Conservation (phyloP, 2,888 invertebrate species). For the Allygus modestus region DNA sequence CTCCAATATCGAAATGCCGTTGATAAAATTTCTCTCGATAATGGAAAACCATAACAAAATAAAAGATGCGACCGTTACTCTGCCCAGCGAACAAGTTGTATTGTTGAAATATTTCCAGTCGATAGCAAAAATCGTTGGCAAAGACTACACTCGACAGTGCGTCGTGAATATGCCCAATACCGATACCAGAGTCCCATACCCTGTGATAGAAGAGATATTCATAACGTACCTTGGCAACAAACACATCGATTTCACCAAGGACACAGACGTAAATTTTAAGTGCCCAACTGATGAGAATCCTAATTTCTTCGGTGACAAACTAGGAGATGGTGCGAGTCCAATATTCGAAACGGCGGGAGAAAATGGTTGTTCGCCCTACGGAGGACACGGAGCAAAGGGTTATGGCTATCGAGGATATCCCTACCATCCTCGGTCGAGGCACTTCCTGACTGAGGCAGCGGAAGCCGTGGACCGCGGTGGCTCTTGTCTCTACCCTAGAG, state of each 20-base stretch:
- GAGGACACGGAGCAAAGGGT: background rate
- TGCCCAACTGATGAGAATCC: background rate
- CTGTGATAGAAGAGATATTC: background rate
- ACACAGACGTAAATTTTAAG: conserved; percentile 2
- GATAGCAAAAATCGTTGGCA: background rate
- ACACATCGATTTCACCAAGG: background rate
- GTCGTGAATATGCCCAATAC: conserved; percentile 14
- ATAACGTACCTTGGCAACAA: background rate
- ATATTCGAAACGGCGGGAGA: background rate
- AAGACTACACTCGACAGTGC: conserved; percentile 15
- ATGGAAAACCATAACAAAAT: background rate
- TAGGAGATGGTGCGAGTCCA: background rate
- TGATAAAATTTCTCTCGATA: background rate
- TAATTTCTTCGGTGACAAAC: background rate
- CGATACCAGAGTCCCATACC: background rate
- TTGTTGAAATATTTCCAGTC: background rate
- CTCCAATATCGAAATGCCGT: background rate
- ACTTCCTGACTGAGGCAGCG: background rate
- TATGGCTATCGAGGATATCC: background rate
- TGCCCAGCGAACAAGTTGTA: background rate
- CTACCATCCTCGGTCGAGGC: background rate
- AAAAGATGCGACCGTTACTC: conserved; percentile 7
- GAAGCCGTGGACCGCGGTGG: background rate
- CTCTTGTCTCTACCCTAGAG: background rate
- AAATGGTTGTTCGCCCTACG: background rate